Conservation (phyloP, 2,888 invertebrate genomes). For the Spodoptera picta region DNA sequence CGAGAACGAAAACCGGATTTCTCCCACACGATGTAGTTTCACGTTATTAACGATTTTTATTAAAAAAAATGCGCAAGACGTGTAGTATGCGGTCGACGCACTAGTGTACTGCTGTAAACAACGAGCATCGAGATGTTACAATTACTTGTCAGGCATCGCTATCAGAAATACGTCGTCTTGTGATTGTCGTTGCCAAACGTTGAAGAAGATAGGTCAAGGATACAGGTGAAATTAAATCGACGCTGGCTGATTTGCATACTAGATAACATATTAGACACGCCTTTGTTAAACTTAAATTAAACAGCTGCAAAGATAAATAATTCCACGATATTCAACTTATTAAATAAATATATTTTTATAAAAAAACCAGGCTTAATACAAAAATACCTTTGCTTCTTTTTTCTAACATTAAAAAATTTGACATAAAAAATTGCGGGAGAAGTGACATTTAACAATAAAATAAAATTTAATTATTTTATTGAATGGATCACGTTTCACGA, state of each 20-base stretch:
- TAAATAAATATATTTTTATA: neutral
- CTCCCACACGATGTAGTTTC: slow-evolving; percentile 48
- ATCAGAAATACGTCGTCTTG: slow-evolving; percentile 45
- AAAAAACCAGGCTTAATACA: neutral
- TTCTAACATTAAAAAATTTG: neutral
- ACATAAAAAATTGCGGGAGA: neutral
- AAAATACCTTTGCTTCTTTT: no score
- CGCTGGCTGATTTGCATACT: slow-evolving; percentile 1
- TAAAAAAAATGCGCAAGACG: slow-evolving; percentile 49
- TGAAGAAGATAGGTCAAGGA: slow-evolving; percentile 45
- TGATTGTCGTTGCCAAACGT: slow-evolving; percentile 37
- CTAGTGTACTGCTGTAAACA: slow-evolving; percentile 53
- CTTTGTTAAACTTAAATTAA: neutral
- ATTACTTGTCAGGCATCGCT: slow-evolving; percentile 41
- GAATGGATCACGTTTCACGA: neutral
- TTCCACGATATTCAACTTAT: neutral
- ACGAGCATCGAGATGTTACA: slow-evolving; percentile 45
- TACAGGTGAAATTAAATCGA: slow-evolving; percentile 17
- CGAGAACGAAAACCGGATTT: slow-evolving; percentile 55
- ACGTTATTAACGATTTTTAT: slow-evolving; percentile 45
- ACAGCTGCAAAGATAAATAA: neutral
- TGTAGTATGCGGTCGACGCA: slow-evolving; percentile 55
- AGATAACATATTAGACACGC: neutral
- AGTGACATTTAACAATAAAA: no score
- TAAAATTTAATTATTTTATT: no score